Conservation (phyloP, 2,113 vertebrate genomes). For the Mesembrinibis cayennensis region DNA sequence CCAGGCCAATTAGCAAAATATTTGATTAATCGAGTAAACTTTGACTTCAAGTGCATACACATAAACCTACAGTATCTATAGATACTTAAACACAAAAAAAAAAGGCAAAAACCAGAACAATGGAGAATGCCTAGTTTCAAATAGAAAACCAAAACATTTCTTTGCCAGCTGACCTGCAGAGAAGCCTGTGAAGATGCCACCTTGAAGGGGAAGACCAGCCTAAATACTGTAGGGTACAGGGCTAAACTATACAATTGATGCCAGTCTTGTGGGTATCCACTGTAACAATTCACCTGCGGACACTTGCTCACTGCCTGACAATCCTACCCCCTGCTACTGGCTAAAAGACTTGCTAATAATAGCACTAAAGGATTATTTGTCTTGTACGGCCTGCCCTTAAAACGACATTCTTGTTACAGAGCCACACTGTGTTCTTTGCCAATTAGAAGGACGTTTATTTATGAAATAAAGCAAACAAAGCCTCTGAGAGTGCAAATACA, state of each 20-base stretch:
- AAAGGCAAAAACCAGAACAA: accelerated
- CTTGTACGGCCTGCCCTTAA: not conserved
- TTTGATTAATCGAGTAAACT: not conserved
- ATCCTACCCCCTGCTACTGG: not conserved
- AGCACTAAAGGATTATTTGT: not conserved
- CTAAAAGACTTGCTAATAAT: not conserved
- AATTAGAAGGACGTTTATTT: not conserved
- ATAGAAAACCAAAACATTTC: not conserved
- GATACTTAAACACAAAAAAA: not conserved
- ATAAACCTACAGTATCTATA: not conserved
- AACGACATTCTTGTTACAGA: not conserved
- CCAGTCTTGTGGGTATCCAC: not conserved
- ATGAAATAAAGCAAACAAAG: not conserved
- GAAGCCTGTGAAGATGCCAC: not conserved
- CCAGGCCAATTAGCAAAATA: not conserved
- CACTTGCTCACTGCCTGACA: not conserved
- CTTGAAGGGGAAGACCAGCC: not conserved
- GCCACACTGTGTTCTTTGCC: not conserved
- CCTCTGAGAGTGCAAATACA: not conserved
- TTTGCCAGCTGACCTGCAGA: not conserved
- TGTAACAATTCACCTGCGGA: not conserved
- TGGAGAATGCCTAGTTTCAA: not conserved
- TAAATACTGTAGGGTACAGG: not conserved
- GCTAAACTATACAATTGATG: not conserved
- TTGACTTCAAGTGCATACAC: not conserved